Evolutionary conservation across 1,140 invertebrate species (phyloP).

Genomic region (Lucilia cuprina): DNA sequence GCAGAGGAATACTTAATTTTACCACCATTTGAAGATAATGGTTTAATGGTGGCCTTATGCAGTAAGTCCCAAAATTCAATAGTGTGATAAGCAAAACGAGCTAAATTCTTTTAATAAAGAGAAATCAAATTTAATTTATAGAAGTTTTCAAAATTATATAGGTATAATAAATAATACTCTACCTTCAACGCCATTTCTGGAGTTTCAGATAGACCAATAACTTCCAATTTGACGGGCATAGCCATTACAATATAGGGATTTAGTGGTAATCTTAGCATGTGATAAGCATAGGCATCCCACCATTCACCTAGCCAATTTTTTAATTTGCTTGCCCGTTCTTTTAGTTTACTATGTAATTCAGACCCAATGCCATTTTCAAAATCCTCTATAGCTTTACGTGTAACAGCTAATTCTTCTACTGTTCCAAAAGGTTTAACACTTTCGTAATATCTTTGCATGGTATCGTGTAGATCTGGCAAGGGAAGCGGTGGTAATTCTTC

Average conservation of each 20-base stretch:
- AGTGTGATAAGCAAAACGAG: constrained; percentile 53
- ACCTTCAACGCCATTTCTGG: constrained; percentile 46
- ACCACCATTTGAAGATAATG: constrained; percentile 68
- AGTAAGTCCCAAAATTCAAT: constrained; percentile 60
- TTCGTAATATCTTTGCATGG: constrained; percentile 71
- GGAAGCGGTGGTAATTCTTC: constrained; percentile 69
- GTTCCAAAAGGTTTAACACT: constrained; percentile 68
- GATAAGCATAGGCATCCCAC: constrained; percentile 81
- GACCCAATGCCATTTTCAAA: constrained; percentile 68
- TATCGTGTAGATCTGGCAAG: constrained; percentile 71
- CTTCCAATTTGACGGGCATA: constrained; percentile 48
- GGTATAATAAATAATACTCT: not conserved
- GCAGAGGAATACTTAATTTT: constrained; percentile 60
- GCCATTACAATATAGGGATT: constrained; percentile 65
- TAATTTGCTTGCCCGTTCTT: constrained; percentile 63
- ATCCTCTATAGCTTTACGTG: constrained; percentile 64
- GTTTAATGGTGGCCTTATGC: constrained; percentile 66
- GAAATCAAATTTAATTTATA: not conserved
- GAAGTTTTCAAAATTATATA: too few relatives aligned
- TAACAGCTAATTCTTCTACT: constrained; percentile 64
- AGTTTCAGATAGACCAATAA: constrained; percentile 51
- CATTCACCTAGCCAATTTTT: constrained; percentile 67
- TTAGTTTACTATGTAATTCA: constrained; percentile 72
- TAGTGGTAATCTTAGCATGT: constrained; percentile 69
- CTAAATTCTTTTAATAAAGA: constrained; percentile 44